Percentiles rank a stretch among this genome's conserved stretches.
These are phyloP conservation scores for Goniozus legneri DNA, from an alignment of 1,140 invertebrate genomes.

Conservation along the genomic window DNA sequence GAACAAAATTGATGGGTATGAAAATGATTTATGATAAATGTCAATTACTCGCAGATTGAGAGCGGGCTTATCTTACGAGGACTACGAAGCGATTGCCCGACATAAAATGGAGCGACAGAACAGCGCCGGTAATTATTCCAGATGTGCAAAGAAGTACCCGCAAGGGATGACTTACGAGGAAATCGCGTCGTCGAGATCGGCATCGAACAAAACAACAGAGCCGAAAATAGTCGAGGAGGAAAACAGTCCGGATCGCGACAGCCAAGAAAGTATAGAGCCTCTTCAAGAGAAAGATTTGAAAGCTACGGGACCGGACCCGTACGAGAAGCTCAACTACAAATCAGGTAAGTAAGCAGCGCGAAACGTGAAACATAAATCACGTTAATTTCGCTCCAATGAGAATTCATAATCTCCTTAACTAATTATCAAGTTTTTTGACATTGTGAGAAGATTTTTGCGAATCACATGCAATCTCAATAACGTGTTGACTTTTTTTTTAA, in stretches of 20 bases:
- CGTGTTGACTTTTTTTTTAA: slow-evolving; percentile 33
- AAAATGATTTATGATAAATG: too few species aligned
- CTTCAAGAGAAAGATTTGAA: slow-evolving; percentile 51
- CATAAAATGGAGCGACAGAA: slow-evolving; percentile 49
- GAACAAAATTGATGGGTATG: background rate
- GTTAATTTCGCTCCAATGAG: too few species aligned
- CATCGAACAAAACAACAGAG: slow-evolving; percentile 26
- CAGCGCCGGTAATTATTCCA: slow-evolving; percentile 28
- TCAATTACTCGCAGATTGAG: slow-evolving; percentile 24
- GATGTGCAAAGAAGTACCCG: slow-evolving; percentile 38
- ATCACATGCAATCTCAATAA: slow-evolving; percentile 11
- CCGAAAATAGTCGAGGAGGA: slow-evolving; percentile 25
- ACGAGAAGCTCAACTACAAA: slow-evolving; percentile 56
- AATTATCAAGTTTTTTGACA: too few species aligned
- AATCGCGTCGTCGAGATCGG: slow-evolving; percentile 44
- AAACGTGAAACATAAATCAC: too few species aligned
- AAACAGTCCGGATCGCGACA: slow-evolving; percentile 42
- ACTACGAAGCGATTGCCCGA: slow-evolving; percentile 50
- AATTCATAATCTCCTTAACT: too few species aligned
- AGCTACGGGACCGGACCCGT: slow-evolving; percentile 55
- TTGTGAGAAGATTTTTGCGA: too few species aligned
- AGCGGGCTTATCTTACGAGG: slow-evolving; percentile 46
- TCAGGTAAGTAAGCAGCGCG: slow-evolving; percentile 38
- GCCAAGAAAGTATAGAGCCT: slow-evolving; percentile 48
- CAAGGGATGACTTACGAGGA: slow-evolving; percentile 51